A percentile compares a stretch with the other conserved stretches of the same genome.
Evolutionary conservation across 2,888 invertebrate species (phyloP).

Genomic region (Julus scanicus): DNA sequence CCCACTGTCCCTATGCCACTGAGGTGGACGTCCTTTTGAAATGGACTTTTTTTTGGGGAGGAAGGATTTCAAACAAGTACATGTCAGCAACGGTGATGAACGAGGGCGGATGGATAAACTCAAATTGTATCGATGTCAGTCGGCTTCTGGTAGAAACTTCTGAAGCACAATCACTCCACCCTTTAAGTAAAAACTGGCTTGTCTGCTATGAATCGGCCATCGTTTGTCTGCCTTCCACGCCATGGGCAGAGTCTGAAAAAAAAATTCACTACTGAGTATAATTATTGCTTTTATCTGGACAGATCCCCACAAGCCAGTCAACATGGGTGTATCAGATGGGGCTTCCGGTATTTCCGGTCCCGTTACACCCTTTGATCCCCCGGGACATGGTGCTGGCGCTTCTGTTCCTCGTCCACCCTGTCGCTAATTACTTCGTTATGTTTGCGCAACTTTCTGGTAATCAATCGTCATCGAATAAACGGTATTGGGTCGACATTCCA

Average conservation of each 20-base stretch:
- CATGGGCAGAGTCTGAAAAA: neutral
- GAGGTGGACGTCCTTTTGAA: no score
- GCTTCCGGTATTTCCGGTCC: neutral
- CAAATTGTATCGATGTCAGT: neutral
- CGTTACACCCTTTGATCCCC: neutral
- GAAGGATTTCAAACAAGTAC: neutral
- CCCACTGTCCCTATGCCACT: no score
- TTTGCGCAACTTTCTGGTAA: neutral
- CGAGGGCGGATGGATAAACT: neutral
- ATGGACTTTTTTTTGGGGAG: no score
- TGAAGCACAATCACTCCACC: neutral
- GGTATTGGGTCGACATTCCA: neutral
- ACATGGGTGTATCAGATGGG: neutral
- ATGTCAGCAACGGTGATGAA: neutral
- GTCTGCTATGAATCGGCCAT: no score
- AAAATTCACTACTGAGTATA: neutral
- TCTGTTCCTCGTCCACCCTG: neutral
- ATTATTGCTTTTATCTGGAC: neutral
- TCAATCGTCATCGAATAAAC: neutral
- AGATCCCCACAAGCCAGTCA: neutral
- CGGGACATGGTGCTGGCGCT: neutral
- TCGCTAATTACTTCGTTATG: neutral
- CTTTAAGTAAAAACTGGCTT: conserved; percentile 4
- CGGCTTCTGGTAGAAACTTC: neutral
- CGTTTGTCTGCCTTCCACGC: neutral